These are phyloP conservation scores for Amniataba percoides DNA, from an alignment of 2,797 vertebrate species.

Conservation along the genomic window DNA sequence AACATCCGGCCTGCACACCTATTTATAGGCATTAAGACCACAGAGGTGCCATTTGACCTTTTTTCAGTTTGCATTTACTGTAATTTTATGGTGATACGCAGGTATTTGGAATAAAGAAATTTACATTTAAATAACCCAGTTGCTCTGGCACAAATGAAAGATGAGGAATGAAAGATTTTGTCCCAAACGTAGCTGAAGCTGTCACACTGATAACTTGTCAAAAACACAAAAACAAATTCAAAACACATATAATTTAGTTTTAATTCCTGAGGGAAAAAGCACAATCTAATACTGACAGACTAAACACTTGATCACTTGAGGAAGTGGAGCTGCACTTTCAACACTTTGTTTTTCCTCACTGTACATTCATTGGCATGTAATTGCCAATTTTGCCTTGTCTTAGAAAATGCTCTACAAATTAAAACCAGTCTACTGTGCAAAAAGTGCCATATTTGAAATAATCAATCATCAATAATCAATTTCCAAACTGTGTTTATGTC, in stretches of 20 bases:
- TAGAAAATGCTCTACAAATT: neutral
- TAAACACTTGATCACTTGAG: neutral
- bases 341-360: neutral
- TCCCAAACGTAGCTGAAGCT: neutral
- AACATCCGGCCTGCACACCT: neutral
- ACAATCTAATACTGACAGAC: neutral
- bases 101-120: neutral
- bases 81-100: neutral
- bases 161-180: neutral
- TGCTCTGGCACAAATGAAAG: no score
- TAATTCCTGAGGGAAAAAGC: neutral
- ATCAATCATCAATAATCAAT: neutral
- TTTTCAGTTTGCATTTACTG: neutral
- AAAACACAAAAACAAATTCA: neutral
- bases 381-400: neutral
- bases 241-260: neutral
- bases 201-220: neutral
- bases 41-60: neutral
- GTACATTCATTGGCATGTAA: neutral
- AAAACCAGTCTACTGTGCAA: neutral
- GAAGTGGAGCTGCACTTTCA: neutral
- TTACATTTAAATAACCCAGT: neutral
- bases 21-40: neutral
- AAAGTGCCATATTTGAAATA: neutral
- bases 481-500: neutral